Evolutionary conservation across 2,888 invertebrate species (phyloP).

Genomic region (Pyralis farinalis): DNA sequence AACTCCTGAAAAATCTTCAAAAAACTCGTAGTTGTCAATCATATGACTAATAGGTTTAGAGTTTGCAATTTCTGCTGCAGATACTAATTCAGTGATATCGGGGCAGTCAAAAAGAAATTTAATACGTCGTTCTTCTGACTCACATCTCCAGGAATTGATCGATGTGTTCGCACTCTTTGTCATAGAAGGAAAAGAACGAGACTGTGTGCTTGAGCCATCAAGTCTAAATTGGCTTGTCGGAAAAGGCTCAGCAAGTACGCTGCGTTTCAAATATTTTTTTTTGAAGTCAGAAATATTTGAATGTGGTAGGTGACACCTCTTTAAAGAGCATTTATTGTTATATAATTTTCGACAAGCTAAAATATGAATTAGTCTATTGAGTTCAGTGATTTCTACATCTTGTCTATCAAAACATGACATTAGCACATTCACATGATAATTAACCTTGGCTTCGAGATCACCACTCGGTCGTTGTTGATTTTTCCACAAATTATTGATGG

Average conservation of each 20-base stretch:
- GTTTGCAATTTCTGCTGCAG: slow-evolving; percentile 60
- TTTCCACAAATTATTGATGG: slow-evolving; percentile 55
- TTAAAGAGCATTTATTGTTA: slow-evolving; percentile 62
- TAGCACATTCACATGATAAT: slow-evolving; percentile 62
- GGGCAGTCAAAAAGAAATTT: slow-evolving; percentile 62
- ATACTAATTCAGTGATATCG: slow-evolving; percentile 65
- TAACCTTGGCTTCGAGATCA: slow-evolving; percentile 56
- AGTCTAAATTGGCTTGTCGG: slow-evolving; percentile 32
- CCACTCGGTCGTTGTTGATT: slow-evolving; percentile 32
- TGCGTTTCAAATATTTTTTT: slow-evolving; percentile 62
- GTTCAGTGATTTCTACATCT: slow-evolving; percentile 58
- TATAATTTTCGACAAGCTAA: slow-evolving; percentile 63
- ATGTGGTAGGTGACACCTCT: slow-evolving; percentile 39
- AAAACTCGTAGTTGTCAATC: slow-evolving; percentile 63
- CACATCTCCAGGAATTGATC: slow-evolving; percentile 20
- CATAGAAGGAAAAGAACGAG: slow-evolving; percentile 45
- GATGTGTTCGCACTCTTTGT: slow-evolving; percentile 40
- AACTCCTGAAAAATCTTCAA: slow-evolving; percentile 58
- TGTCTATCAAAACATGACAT: slow-evolving; percentile 61
- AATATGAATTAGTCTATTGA: slow-evolving; percentile 58
- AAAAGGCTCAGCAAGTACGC: slow-evolving; percentile 57
- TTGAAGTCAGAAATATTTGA: slow-evolving; percentile 56
- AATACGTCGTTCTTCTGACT: slow-evolving; percentile 36
- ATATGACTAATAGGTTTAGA: slow-evolving; percentile 47
- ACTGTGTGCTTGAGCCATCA: slow-evolving; percentile 24